Base-by-base conservation (phyloP, 2,888 invertebrate genomes). In the Sphaerophoria taeniata region DNA sequence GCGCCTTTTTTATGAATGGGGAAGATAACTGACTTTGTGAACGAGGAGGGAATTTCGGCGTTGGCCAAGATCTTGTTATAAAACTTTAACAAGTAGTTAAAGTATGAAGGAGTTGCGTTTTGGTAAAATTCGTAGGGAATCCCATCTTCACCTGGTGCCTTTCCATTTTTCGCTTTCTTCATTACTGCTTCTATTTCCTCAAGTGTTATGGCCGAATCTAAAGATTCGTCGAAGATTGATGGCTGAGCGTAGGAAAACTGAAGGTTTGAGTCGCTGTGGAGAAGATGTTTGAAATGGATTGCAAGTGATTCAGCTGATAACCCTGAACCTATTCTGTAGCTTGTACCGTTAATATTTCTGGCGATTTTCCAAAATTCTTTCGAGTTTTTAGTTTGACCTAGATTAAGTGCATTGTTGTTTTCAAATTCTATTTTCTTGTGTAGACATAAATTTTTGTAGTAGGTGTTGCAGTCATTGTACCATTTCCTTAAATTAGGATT, bases 91-190 rank as follows among this genome's bases (percentile, higher is more conserved):
- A 55, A 9, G 4, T 33, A 14, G 56, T 56, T 24, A 24, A 24
- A 24, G 24, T 24, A 24, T 24, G 24, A 24, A 2, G 24, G 24
- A 24, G 24, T 24, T 24, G 24, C 24, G 24, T 24, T 24, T 2
- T 24, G 24, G 24, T 24, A 24, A 24, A 24, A 24, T 24, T 56
- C 6, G 14, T n/a, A n/a, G 6, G 34, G 56, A 34, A 34, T 56
- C 34, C 34, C 34, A 7, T 56, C 34, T 4, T 9, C 14, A 56
- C 33, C 56, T 56, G 56, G 56, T 34, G 33, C 6, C 56, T 56
- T 56, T 56, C 56, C 56, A 56, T 12, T 56, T n/a, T 56, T 56
- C 6, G 56, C 36, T 56, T 56, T 36, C 56, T 56, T 56, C 33
- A 56, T 55, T 31, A 55, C 55, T 12, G 55, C 33, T 33, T 31